A percentile compares a stretch with the other conserved stretches of the same genome.
Evolutionary conservation across 2,888 invertebrate species (phyloP).

Genomic region (Ophion slaviceki): DNA sequence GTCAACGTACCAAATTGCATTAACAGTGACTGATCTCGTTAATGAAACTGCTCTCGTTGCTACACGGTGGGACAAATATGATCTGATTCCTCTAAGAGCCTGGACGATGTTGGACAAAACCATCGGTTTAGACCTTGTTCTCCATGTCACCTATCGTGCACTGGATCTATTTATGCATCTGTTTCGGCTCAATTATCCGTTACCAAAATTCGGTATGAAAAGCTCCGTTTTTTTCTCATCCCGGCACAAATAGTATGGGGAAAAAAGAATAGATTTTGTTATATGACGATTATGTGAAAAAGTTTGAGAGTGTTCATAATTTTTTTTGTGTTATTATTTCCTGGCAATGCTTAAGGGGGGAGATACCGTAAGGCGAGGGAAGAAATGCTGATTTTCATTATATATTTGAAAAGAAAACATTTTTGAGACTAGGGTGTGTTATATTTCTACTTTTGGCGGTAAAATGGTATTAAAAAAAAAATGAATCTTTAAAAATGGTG

Average conservation of each 20-base stretch:
- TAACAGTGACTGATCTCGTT: conserved; percentile 48
- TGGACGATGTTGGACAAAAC: conserved; percentile 28
- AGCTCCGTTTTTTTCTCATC: not conserved
- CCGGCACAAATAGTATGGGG: conserved; percentile 82
- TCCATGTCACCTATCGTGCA: conserved; percentile 91
- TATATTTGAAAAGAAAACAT: too few relatives aligned
- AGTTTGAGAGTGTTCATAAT: too few relatives aligned
- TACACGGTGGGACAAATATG: conserved; percentile 86
- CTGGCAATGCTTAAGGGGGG: too few relatives aligned
- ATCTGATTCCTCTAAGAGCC: conserved; percentile 73
- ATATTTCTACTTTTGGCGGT: too few relatives aligned
- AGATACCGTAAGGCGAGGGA: too few relatives aligned
- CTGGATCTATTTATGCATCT: conserved; percentile 90
- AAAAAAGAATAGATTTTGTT: too few relatives aligned
- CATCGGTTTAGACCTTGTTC: conserved; percentile 88
- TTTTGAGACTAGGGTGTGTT: too few relatives aligned
- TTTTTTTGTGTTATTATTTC: too few relatives aligned
- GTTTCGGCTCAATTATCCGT: conserved; percentile 91
- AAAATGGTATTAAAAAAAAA: too few relatives aligned
- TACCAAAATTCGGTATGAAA: conserved; percentile 86
- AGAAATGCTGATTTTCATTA: too few relatives aligned
- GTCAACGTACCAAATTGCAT: conserved; percentile 50
- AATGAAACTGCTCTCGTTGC: conserved; percentile 84
- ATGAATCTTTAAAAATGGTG: too few relatives aligned
- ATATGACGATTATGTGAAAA: too few relatives aligned